Evolutionary conservation across 2,113 vertebrate genomes (phyloP), one percentile per base, ranked within the genome.

Genomic region (Colistium nudipinnis): DNA sequence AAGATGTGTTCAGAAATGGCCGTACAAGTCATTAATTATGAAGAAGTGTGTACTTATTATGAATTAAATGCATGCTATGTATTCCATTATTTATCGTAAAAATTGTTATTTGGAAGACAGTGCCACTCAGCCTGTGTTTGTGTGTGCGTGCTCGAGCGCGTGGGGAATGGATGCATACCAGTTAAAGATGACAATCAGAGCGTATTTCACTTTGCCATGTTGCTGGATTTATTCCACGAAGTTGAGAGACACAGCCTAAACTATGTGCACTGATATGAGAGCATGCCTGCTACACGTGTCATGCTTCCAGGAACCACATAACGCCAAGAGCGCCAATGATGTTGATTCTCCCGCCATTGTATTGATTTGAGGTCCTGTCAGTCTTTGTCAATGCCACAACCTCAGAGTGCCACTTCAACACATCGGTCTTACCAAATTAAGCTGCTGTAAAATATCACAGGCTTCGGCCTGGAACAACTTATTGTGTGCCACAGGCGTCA

Each of bases 361-460:
- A 53, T 47, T 52, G 47, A 72, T 61, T 74, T 62, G n/a, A 59
- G 61, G 60, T 74, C 41, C 36, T 6, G 19, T 69, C 51, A 52
- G 6, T 74, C 41, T 60, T 53, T 60, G 59, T 39, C 39, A 44
- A 8, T 31, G 49, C 31, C 55, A 63, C 67, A 20, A 67, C 45
- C 72, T 69, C 66, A 59, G 80, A 71, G 73, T 65, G 53, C 22
- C 61, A 35, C 51, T 63, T 60, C 48, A 70, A 71, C 62, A 72
- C 22, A 14, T 38, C 47, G 36, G 11, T 33, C 61, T 35, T 20
- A 25, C 61, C 54, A 61, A 69, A 73, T 79, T 62, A 69, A 51
- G 45, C 41, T 11, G 2, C 38, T 75, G 62, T 78, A 51, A 84
- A 74, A 66, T 62, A 62, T 62, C 13, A 53, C 49, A 63, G 61